A percentile compares a stretch with the other conserved stretches of the same genome.
Conservation (phyloP, 92 coral and sea anemone species). For the Isaurus tuberculatus region DNA sequence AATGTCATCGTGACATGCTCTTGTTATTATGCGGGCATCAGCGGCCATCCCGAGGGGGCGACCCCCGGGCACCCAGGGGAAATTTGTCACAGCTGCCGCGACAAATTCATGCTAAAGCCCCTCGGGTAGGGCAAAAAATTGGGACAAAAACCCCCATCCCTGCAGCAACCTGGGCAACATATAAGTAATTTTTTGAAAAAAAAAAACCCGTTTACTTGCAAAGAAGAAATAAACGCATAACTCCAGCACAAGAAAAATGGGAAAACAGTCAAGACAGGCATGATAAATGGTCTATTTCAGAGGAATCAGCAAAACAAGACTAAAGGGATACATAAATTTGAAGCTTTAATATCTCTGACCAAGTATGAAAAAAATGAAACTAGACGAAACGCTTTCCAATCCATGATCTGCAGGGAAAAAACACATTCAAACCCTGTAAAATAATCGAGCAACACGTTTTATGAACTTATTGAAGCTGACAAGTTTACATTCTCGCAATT, state of each 20-base stretch:
- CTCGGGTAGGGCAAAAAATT: constrained; percentile 40
- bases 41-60: constrained; percentile 41
- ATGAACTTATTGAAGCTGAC: constrained; percentile 42
- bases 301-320: constrained; percentile 10
- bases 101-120: constrained; percentile 54
- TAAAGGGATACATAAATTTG: constrained; percentile 13
- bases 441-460: constrained; percentile 38
- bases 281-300: constrained; percentile 21
- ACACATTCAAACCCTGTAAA: constrained; percentile 38
- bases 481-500: constrained; percentile 42
- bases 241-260: not conserved
- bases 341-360: constrained; percentile 20
- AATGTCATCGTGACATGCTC: no score
- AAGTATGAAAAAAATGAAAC: constrained; percentile 13
- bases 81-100: constrained; percentile 44
- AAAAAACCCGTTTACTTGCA: not conserved
- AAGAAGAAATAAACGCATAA: constrained; percentile 13
- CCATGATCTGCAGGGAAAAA: constrained; percentile 50
- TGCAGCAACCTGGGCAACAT: constrained; percentile 25
- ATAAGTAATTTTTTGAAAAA: constrained; percentile 11
- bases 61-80: constrained; percentile 56
- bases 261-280: constrained; percentile 17
- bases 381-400: constrained; percentile 42
- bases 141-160: constrained; percentile 50
- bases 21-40: constrained; percentile 43